Conservation (phyloP, 2,797 vertebrate genomes). For the Heterohyrax brucei region DNA sequence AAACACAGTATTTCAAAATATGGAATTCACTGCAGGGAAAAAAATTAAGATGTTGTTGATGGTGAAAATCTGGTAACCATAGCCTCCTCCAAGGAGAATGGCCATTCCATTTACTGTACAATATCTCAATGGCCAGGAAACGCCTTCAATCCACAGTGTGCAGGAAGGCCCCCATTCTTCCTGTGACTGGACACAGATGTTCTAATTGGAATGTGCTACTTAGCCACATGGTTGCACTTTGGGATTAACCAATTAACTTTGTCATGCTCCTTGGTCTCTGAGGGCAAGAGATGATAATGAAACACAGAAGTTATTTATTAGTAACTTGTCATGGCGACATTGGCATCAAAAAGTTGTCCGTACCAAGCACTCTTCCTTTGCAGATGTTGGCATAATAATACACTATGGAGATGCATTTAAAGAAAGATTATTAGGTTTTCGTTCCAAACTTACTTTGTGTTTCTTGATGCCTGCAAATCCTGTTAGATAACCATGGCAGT, state of each 20-base stretch:
- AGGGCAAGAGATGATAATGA: background rate
- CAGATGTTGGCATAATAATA: background rate
- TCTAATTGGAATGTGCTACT: background rate
- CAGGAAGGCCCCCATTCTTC: background rate
- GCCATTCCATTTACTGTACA: background rate
- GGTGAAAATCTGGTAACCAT: background rate
- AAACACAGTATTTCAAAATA: background rate
- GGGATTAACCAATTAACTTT: background rate
- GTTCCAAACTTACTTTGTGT: constrained; percentile 41
- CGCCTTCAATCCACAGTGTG: background rate
- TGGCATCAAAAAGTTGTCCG: background rate
- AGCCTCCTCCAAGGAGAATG: background rate
- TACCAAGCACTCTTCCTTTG: background rate
- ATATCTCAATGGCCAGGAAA: background rate
- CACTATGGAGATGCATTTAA: constrained; percentile 5
- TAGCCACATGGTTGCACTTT: background rate
- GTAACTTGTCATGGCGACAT: background rate
- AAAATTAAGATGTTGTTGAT: background rate
- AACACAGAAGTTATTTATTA: constrained; percentile 27
- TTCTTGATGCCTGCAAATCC: constrained; percentile 9
- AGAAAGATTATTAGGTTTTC: constrained; percentile 12
- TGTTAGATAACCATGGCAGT: background rate
- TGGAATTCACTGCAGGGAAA: background rate
- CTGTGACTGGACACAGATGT: background rate
- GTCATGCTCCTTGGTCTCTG: background rate